Percentiles rank a stretch among this genome's conserved stretches.
Evolutionary conservation across 2,113 vertebrate species (phyloP).

Genomic region (Scortum barcoo): DNA sequence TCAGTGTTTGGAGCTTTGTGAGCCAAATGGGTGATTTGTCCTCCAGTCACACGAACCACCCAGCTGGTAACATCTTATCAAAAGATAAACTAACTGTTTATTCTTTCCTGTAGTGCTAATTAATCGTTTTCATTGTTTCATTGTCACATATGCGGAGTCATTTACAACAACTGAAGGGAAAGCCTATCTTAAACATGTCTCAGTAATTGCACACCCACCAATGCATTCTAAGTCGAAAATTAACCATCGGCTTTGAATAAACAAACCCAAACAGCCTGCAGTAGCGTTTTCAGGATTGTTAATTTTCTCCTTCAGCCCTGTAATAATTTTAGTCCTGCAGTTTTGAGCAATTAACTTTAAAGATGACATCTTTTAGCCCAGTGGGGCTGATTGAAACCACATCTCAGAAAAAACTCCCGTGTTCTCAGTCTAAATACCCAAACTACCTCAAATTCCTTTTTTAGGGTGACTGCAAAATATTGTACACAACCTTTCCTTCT

Average conservation of each 20-base stretch:
- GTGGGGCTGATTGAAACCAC: neutral
- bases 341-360: conserved; percentile 32
- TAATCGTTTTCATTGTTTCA: conserved; percentile 40
- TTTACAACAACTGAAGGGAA: conserved; percentile 25
- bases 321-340: conserved; percentile 19
- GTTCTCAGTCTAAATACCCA: neutral
- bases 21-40: no score
- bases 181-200: conserved; percentile 22
- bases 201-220: conserved; percentile 33
- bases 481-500: neutral
- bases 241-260: conserved; percentile 30
- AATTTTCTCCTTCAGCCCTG: conserved; percentile 30
- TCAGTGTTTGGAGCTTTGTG: no score
- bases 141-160: conserved; percentile 27
- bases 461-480: neutral
- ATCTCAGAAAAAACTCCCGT: neutral
- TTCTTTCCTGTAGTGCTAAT: conserved; percentile 7
- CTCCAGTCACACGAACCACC: neutral
- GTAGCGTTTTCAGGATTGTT: conserved; percentile 20
- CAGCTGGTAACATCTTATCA: neutral
- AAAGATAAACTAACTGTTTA: neutral
- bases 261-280: conserved; percentile 23
- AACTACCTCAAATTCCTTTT: neutral
- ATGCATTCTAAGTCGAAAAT: conserved; percentile 46
- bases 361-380: conserved; percentile 7